phyloP scores from a whole-genome alignment of 2,888 invertebrate species.

The Ischnus inquisitorius region DNA sequence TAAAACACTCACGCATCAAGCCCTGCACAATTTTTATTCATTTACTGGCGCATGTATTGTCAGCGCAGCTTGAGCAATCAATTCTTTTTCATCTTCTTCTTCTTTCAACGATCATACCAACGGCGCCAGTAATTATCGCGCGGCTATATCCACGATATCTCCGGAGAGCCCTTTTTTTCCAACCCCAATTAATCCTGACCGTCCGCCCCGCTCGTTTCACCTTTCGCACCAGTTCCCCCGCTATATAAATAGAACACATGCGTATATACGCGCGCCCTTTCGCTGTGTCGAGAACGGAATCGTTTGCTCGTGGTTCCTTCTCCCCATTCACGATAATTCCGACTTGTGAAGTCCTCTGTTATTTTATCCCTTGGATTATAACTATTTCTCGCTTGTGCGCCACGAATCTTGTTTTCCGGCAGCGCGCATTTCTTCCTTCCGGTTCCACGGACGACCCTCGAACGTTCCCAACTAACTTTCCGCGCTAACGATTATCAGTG shows the following conservation, averaged over 20 bases:
- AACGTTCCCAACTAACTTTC: conserved; percentile 28
- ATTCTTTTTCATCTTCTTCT: conserved; percentile 15
- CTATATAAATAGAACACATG: background rate
- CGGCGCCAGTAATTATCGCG: conserved; percentile 35
- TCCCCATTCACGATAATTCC: background rate
- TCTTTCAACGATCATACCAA: background rate
- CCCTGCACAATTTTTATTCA: background rate
- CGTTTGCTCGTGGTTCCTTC: background rate
- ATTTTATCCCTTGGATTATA: conserved; percentile 19
- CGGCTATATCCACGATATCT: conserved; percentile 40
- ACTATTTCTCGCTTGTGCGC: background rate
- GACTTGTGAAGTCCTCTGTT: conserved; percentile 15
- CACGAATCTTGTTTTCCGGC: background rate
- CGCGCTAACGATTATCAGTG: conserved; percentile 3
- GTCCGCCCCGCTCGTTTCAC: conserved; percentile 11
- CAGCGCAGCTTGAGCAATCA: conserved; percentile 16
- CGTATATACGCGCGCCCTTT: background rate
- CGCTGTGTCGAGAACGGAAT: background rate
- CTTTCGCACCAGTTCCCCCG: background rate
- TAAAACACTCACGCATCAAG: background rate
- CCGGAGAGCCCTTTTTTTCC: conserved; percentile 30
- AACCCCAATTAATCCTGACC: conserved; percentile 50
- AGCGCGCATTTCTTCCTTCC: conserved; percentile 30
- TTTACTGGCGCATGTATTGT: background rate
- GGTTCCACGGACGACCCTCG: conserved; percentile 19